A percentile compares a stretch with the other conserved stretches of the same genome.
phyloP scores from a whole-genome alignment of 2,113 vertebrate genomes.

The human region DNA sequence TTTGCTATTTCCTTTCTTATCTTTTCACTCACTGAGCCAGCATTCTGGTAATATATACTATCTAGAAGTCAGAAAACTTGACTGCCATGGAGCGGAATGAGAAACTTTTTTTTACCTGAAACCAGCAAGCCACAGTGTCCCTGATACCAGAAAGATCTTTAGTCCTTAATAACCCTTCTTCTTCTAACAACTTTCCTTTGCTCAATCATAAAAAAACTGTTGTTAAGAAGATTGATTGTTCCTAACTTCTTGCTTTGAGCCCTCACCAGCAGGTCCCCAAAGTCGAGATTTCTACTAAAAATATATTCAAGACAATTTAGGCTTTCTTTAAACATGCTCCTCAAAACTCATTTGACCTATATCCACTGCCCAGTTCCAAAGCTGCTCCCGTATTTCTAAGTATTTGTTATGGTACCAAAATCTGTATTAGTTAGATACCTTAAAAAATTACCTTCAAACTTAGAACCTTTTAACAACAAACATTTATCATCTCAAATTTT shows the following conservation, averaged over 20 bases:
- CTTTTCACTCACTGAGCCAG: not conserved
- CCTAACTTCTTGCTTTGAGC: not conserved
- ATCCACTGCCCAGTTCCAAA: not conserved
- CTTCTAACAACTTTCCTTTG: not conserved
- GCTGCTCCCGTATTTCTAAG: not conserved
- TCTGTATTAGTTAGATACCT: not conserved
- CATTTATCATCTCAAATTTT: not conserved
- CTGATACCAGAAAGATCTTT: not conserved
- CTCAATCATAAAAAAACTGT: not conserved
- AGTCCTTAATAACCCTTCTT: not conserved
- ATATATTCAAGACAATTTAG: not conserved
- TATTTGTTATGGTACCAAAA: not conserved
- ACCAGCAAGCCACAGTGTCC: not conserved
- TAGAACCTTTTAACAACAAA: not conserved
- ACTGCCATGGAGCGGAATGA: not conserved
- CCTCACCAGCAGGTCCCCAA: not conserved
- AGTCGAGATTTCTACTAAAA: slow-evolving; percentile 14
- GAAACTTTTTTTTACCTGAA: not conserved
- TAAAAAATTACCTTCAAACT: not conserved
- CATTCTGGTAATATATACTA: not conserved
- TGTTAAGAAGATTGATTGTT: not conserved
- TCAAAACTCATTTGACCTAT: not conserved
- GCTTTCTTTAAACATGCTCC: not conserved
- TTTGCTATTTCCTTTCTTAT: not conserved
- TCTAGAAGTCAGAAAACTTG: not conserved